A percentile compares a stretch with the other conserved stretches of the same genome.
Conservation (phyloP, 2,797 vertebrate genomes). For the Phaenicophaeus curvirostris region DNA sequence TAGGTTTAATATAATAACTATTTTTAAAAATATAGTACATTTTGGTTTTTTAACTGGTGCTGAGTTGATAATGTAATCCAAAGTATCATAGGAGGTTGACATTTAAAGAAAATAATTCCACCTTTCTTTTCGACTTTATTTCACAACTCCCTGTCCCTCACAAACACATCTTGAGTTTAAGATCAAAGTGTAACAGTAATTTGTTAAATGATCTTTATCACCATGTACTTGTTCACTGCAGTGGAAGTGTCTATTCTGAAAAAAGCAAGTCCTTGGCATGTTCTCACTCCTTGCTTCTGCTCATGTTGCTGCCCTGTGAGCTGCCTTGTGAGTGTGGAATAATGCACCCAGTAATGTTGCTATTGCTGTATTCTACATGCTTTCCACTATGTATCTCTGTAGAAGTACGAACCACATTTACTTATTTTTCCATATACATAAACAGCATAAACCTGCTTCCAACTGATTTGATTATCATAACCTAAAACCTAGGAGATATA, state of each 20-base stretch:
- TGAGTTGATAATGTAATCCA: not conserved
- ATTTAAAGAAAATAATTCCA: not conserved
- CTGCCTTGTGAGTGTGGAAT: not conserved
- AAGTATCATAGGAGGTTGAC: not conserved
- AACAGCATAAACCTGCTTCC: not conserved
- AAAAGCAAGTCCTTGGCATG: fast-evolving
- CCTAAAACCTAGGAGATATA: not conserved
- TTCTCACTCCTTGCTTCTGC: not conserved
- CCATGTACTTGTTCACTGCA: not conserved
- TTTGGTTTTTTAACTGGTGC: not conserved
- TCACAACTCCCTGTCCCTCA: fast-evolving
- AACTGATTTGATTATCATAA: conserved; percentile 1
- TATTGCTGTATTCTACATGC: not conserved
- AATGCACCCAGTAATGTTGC: not conserved
- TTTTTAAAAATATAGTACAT: not conserved
- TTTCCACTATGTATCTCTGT: not conserved
- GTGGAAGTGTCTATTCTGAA: not conserved
- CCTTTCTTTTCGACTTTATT: not conserved
- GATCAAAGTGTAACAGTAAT: not conserved
- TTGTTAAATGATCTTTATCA: not conserved
- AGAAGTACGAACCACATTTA: not conserved
- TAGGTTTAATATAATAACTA: not conserved
- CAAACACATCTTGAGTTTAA: not conserved
- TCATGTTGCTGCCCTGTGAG: not conserved
- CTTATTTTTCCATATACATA: not conserved